Percentiles rank a stretch among this genome's conserved stretches.
phyloP scores from a whole-genome alignment of 2,797 vertebrate species.

The Syngnathus rostellatus region DNA sequence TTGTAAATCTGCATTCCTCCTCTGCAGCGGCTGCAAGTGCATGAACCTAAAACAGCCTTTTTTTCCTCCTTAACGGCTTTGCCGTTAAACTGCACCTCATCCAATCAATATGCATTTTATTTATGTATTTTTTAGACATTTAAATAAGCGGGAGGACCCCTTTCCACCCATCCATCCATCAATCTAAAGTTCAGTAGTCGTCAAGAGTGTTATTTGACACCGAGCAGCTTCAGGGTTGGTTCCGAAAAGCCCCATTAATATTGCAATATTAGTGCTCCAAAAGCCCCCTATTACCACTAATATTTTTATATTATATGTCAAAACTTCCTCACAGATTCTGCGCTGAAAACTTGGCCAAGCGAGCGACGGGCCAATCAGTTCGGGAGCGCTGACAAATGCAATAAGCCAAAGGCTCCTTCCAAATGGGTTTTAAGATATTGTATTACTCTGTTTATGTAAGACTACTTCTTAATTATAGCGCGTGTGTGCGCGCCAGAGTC shows the following conservation, averaged over 20 bases:
- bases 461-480: slow-evolving; percentile 58
- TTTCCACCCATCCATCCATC: not conserved
- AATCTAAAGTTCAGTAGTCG: not conserved
- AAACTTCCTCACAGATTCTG: slow-evolving; percentile 49
- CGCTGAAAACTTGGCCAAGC: slow-evolving; percentile 9
- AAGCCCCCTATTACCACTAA: slow-evolving; percentile 40
- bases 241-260: slow-evolving; percentile 26
- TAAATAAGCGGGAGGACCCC: no score
- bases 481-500: slow-evolving; percentile 36
- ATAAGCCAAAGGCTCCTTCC: slow-evolving; percentile 49
- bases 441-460: slow-evolving; percentile 66
- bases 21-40: slow-evolving; percentile 48
- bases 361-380: slow-evolving; percentile 44
- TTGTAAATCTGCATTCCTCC: slow-evolving; percentile 68
- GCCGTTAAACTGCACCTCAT: not conserved
- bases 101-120: not conserved
- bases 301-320: slow-evolving; percentile 53
- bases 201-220: slow-evolving; percentile 13
- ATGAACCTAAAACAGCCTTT: slow-evolving; percentile 6
- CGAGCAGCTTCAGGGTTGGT: slow-evolving; percentile 19
- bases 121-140: no score
- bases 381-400: slow-evolving; percentile 59
- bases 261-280: slow-evolving; percentile 50
- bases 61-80: slow-evolving; percentile 7
- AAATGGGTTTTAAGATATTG: slow-evolving; percentile 66